A percentile compares a stretch with the other conserved stretches of the same genome.
phyloP scores from a whole-genome alignment of 2,888 invertebrate genomes.

The Rhorus exstirpatorius region DNA sequence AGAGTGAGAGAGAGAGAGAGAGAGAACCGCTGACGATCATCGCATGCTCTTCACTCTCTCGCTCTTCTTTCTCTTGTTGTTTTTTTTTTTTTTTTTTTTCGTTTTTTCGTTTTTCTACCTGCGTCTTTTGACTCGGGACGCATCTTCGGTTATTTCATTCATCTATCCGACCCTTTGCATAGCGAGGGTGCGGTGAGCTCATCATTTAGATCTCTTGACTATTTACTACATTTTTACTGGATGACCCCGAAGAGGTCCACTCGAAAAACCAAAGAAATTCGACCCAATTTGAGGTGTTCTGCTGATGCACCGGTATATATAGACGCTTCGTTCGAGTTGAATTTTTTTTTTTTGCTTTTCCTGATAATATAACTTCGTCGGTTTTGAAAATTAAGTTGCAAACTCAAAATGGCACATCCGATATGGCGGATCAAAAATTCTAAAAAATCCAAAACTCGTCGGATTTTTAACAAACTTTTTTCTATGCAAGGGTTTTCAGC shows the following conservation, averaged over 20 bases:
- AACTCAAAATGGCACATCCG: no score
- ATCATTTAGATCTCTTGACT: constrained; percentile 7
- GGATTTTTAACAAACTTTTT: no score
- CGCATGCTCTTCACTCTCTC: constrained; percentile 12
- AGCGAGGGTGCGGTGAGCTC: background rate
- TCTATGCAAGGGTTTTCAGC: no score
- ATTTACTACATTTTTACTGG: constrained; percentile 20
- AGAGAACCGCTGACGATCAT: constrained; percentile 20
- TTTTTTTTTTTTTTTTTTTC: no score
- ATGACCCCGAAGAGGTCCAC: constrained; percentile 30
- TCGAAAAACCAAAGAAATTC: constrained; percentile 32
- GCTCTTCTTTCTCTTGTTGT: constrained; percentile 41
- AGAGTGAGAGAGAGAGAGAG: constrained; percentile 17
- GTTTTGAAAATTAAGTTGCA: no score
- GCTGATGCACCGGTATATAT: background rate
- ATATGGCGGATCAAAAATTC: no score
- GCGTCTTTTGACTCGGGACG: constrained; percentile 32
- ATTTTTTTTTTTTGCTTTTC: no score
- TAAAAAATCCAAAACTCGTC: no score
- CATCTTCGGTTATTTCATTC: constrained; percentile 38
- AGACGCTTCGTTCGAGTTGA: no score
- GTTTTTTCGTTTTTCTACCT: constrained; percentile 48
- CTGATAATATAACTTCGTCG: no score
- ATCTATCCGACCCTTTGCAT: constrained; percentile 18
- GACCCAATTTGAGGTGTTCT: background rate